A percentile compares a stretch with the other conserved stretches of the same genome.
Conservation (phyloP, 1,140 invertebrate species). For the Harpegnathos saltator region DNA sequence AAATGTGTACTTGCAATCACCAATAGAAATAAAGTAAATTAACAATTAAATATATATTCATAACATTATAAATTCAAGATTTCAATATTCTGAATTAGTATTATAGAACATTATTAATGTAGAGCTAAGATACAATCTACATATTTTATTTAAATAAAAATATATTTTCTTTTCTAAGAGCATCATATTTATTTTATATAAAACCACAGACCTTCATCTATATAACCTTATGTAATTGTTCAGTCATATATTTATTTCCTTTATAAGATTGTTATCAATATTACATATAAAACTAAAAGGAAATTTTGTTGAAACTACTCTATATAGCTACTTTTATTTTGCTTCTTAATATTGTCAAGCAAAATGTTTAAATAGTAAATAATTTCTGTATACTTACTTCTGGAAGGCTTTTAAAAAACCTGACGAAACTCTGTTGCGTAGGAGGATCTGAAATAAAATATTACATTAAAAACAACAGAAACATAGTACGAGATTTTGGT, state of each 20-base stretch:
- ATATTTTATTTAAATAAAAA: conserved; percentile 63
- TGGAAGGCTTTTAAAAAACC: conserved; percentile 87
- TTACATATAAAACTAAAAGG: conserved; percentile 17
- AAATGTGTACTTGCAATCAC: conserved; percentile 24
- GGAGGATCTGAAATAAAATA: conserved; percentile 85
- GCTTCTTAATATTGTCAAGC: background rate
- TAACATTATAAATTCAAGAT: conserved; percentile 24
- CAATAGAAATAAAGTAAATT: conserved; percentile 7
- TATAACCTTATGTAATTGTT: background rate
- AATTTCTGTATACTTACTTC: conserved; percentile 85
- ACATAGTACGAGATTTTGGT: background rate
- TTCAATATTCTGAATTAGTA: conserved; percentile 62
- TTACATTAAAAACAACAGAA: conserved; percentile 9
- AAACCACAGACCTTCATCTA: background rate
- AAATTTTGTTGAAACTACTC: conserved; percentile 5
- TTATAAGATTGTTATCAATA: background rate
- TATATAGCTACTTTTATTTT: background rate
- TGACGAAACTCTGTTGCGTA: conserved; percentile 87
- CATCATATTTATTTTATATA: background rate
- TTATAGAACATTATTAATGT: conserved; percentile 59
- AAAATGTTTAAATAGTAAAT: conserved; percentile 16
- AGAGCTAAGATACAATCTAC: conserved; percentile 40
- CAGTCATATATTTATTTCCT: background rate
- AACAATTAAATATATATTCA: conserved; percentile 5
- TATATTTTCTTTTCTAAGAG: conserved; percentile 38